Base-by-base conservation (phyloP, 2,113 vertebrate species). In the Elgaria multicarinata region DNA sequence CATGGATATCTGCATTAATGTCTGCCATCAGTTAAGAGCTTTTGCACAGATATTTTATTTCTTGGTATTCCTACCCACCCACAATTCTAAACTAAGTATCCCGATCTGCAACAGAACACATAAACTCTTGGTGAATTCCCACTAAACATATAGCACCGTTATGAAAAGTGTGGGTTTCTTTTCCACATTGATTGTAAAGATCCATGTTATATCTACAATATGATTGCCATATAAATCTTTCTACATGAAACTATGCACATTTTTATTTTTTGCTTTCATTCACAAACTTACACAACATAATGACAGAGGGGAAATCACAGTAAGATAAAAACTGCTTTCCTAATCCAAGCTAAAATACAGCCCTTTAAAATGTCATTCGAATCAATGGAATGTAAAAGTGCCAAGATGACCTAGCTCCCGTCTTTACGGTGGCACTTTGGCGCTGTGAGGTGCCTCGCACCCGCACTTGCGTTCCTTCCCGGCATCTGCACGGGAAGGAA, bases 1-100 rank as follows among this genome's bases (percentile, higher is more conserved):
- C 86, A 36, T 85, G 28, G 50, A 36, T 24, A 66, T 13, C 24
- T 71, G 33, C 26, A 31, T 69, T 50, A 44, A 39, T 88, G 31
- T 55, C 6, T 79, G 89, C 55, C 10, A 79, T 83, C n/a, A 89
- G 66, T 31, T 33, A 33, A 13, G 3, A 92, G 16, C 33, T 89
- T 66, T 88, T 12, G 50, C 0, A 6, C 3, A 79, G 66, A 4
- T 16, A 91, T 1, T 74, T 28, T 12, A 55, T 31, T 89, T 91
- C 69, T 86, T 31, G 80, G 90, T 66, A 64, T 26, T 71, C 78
- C 1, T 81, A 87, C 16, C 33, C 36, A 62, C 42, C 13, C 44
- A 2, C 50, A 74, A 77, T n/a, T 92, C 33, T 64, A 87, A 50
- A 31, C n/a, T 44, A 18, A 0, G 7, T 3, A 9, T 53, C 0